phyloP scores from a whole-genome alignment of 2,888 invertebrate species.

The Ennomos erosarius region DNA sequence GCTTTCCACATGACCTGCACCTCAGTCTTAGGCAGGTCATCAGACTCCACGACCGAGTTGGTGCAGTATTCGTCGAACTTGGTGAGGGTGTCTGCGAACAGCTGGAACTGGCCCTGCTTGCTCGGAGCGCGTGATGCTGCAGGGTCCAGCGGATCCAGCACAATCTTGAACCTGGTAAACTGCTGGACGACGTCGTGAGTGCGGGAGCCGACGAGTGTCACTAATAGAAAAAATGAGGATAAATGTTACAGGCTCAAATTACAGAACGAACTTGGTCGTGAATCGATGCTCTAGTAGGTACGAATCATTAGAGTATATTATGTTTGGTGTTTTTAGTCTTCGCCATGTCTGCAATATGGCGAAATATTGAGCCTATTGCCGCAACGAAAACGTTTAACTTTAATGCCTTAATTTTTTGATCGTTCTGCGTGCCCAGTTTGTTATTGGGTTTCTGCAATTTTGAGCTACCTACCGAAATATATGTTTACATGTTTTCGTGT shows the following conservation, averaged over 20 bases:
- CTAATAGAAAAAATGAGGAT: constrained; percentile 62
- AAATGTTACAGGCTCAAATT: background rate
- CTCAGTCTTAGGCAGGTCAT: constrained; percentile 92
- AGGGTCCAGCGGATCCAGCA: constrained; percentile 87
- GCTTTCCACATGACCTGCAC: constrained; percentile 96
- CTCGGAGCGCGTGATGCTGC: constrained; percentile 60
- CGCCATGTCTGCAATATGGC: no score
- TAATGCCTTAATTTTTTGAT: no score
- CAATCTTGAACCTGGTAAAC: constrained; percentile 92
- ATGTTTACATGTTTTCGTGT: no score
- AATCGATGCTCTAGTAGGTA: no score
- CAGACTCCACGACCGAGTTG: constrained; percentile 93
- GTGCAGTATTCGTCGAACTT: constrained; percentile 93
- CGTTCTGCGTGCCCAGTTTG: no score
- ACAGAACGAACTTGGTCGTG: no score
- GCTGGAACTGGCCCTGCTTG: constrained; percentile 78
- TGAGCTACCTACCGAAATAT: no score
- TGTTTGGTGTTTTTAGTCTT: no score
- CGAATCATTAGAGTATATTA: no score
- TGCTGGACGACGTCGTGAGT: constrained; percentile 88
- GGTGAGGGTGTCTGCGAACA: constrained; percentile 85
- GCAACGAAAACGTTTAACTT: no score
- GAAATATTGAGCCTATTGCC: no score
- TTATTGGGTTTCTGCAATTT: no score
- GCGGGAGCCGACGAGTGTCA: constrained; percentile 88